phyloP scores from a whole-genome alignment of 2,888 invertebrate genomes.

The Notodonta dromedarius region DNA sequence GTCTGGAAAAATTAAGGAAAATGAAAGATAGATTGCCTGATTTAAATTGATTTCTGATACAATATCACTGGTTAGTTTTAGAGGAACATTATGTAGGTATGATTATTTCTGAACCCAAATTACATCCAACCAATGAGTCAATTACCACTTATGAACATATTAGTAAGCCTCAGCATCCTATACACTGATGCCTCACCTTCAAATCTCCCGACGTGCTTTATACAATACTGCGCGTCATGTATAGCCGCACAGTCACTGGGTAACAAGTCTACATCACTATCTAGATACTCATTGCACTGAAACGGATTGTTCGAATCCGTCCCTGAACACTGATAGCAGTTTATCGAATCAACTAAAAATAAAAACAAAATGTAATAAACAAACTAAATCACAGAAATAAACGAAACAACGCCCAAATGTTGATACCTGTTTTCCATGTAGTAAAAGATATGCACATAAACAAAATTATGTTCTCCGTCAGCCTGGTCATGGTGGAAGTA shows the following conservation, averaged over 20 bases:
- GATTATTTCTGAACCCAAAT: too few relatives aligned
- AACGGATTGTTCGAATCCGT: slow-evolving; percentile 90
- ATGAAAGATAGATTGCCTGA: too few relatives aligned
- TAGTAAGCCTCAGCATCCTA: not conserved
- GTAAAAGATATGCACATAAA: slow-evolving; percentile 41
- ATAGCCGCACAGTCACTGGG: slow-evolving; percentile 90
- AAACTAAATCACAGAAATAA: slow-evolving; percentile 38
- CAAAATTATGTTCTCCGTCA: slow-evolving; percentile 32
- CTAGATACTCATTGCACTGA: slow-evolving; percentile 92
- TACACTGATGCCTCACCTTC: slow-evolving; percentile 87
- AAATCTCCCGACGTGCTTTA: slow-evolving; percentile 96
- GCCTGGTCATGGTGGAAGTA: slow-evolving; percentile 36
- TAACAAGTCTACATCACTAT: slow-evolving; percentile 86
- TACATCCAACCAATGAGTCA: not conserved
- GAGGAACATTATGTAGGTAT: too few relatives aligned
- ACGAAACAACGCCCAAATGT: slow-evolving; percentile 54
- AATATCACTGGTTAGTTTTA: too few relatives aligned
- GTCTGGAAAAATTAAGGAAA: too few relatives aligned
- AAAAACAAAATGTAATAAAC: slow-evolving; percentile 45
- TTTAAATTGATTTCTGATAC: too few relatives aligned
- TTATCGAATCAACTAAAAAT: slow-evolving; percentile 86
- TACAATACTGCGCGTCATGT: slow-evolving; percentile 94
- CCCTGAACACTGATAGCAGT: slow-evolving; percentile 96
- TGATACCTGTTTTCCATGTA: slow-evolving; percentile 57
- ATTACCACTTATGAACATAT: not conserved